Conservation (phyloP, 2,797 vertebrate genomes). For the Xyrichtys novacula region DNA sequence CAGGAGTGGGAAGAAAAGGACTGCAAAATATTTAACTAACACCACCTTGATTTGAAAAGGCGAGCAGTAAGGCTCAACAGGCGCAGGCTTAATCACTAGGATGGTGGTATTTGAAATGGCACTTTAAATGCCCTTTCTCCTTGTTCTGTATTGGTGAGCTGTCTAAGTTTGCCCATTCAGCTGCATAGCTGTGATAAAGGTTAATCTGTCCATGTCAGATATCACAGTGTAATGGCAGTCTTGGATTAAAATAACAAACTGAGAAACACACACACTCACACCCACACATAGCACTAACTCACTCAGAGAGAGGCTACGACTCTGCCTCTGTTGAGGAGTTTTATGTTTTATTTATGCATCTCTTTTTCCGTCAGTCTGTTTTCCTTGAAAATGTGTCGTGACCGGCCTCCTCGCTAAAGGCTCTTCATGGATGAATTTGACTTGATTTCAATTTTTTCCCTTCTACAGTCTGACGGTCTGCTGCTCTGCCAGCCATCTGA, state of each 20-base stretch:
- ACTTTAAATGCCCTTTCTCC: constrained; percentile 77
- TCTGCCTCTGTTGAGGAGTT: constrained; percentile 15
- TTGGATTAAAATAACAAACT: constrained; percentile 77
- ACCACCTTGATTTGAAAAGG: constrained; percentile 74
- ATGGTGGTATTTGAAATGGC: constrained; percentile 74
- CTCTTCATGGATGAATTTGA: constrained; percentile 42
- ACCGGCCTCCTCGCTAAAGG: constrained; percentile 17
- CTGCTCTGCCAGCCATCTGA: constrained; percentile 59
- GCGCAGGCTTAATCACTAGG: constrained; percentile 66
- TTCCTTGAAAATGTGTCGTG: constrained; percentile 36
- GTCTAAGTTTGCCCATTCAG: constrained; percentile 68
- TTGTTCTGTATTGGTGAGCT: constrained; percentile 75
- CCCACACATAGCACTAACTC: constrained; percentile 8
- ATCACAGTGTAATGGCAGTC: constrained; percentile 68
- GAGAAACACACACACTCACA: constrained; percentile 35
- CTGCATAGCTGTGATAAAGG: constrained; percentile 74
- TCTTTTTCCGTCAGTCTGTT: constrained; percentile 13
- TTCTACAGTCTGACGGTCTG: constrained; percentile 46
- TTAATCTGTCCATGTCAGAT: constrained; percentile 78
- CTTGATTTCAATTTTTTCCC: constrained; percentile 35
- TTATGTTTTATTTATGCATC: constrained; percentile 13
- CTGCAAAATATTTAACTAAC: constrained; percentile 77
- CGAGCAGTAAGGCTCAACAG: constrained; percentile 66
- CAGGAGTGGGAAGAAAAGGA: constrained; percentile 62
- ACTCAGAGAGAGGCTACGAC: not conserved